phyloP scores from a whole-genome alignment of 2,797 vertebrate genomes.

The Smutsia temminckii region DNA sequence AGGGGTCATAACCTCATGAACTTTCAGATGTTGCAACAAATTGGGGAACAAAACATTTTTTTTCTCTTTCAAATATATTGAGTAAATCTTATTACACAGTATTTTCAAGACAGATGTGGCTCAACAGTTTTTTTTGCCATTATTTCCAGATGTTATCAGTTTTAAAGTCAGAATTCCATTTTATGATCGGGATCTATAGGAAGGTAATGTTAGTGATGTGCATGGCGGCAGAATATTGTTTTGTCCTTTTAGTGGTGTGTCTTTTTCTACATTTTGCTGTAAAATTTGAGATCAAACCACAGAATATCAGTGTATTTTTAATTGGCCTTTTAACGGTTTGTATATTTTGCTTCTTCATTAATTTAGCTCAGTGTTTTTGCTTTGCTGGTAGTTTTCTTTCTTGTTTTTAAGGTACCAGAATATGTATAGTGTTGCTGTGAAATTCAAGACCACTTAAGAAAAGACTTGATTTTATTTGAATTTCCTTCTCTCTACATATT shows the following conservation, averaged over 20 bases:
- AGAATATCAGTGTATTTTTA: conserved; percentile 19
- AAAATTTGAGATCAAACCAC: conserved; percentile 35
- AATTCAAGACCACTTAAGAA: conserved; percentile 35
- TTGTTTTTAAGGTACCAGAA: conserved; percentile 44
- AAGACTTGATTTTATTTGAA: conserved; percentile 39
- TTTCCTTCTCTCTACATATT: conserved; percentile 37
- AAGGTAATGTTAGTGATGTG: neutral
- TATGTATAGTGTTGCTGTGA: conserved; percentile 58
- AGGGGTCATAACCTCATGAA: conserved; percentile 89
- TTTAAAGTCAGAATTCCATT: conserved; percentile 72
- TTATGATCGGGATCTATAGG: conserved; percentile 60
- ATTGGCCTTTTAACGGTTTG: conserved; percentile 41
- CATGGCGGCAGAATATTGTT: neutral
- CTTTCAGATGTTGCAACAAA: conserved; percentile 92
- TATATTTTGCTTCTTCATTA: conserved; percentile 51
- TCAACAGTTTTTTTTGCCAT: conserved; percentile 76
- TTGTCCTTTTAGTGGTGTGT: neutral
- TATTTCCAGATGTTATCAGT: conserved; percentile 82
- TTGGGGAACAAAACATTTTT: conserved; percentile 86
- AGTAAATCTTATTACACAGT: conserved; percentile 86
- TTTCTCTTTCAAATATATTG: conserved; percentile 84
- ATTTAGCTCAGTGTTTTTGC: conserved; percentile 2
- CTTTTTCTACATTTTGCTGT: conserved; percentile 18
- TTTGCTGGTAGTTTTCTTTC: conserved; percentile 32
- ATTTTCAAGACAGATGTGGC: conserved; percentile 83